Percentiles rank a stretch among this genome's conserved stretches.
phyloP scores from a whole-genome alignment of 2,113 vertebrate genomes.

The Catharus minimus region DNA sequence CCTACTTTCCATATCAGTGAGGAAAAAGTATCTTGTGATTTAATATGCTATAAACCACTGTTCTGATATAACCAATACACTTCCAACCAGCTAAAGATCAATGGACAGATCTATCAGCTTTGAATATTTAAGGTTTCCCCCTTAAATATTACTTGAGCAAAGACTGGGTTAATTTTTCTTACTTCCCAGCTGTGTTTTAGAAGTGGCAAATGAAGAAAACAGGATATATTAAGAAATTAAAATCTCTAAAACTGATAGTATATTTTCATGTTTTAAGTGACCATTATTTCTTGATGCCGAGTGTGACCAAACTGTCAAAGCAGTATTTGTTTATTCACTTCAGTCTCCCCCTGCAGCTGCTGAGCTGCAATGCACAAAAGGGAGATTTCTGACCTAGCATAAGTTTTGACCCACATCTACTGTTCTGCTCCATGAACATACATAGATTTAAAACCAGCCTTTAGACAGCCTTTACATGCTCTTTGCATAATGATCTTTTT shows the following conservation, averaged over 20 bases:
- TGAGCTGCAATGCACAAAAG: neutral
- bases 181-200: neutral
- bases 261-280: neutral
- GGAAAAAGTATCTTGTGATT: neutral
- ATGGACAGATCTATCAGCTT: neutral
- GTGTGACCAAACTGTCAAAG: neutral
- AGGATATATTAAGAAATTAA: neutral
- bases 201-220: neutral
- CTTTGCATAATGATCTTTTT: neutral
- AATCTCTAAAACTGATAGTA: neutral
- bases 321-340: neutral
- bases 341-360: neutral
- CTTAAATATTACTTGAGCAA: neutral
- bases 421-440: neutral
- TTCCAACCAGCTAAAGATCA: neutral
- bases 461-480: neutral
- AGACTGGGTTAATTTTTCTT: neutral
- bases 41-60: neutral
- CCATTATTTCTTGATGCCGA: neutral
- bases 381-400: neutral
- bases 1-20: neutral
- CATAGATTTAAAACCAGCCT: neutral
- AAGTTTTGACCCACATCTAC: neutral
- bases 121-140: neutral
- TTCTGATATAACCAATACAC: neutral